phyloP scores from a whole-genome alignment of 2,113 vertebrate genomes.

The Apistogramma diplotaenia region DNA sequence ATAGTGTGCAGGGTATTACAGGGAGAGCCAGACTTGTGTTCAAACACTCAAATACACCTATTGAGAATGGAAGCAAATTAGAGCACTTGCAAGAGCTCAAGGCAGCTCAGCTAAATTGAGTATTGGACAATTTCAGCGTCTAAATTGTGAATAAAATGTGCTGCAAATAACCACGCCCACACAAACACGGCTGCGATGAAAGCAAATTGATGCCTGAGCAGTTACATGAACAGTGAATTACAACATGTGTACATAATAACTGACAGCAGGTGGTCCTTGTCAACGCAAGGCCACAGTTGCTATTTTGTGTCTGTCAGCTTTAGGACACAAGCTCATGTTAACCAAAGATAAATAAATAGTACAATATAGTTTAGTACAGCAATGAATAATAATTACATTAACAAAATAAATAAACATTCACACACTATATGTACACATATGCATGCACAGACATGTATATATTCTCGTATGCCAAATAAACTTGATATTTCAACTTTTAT shows the following conservation, averaged over 20 bases:
- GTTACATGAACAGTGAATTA: slow-evolving; percentile 14
- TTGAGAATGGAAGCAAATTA: slow-evolving; percentile 60
- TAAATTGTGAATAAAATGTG: slow-evolving; percentile 19
- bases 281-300: background rate
- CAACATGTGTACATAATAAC: background rate
- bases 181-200: background rate
- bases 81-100: slow-evolving; percentile 29
- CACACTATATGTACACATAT: background rate
- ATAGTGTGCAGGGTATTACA: slow-evolving; percentile 27
- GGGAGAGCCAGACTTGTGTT: slow-evolving; percentile 32
- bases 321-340: background rate
- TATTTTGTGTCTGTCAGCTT: slow-evolving; percentile 20
- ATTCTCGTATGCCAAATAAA: background rate
- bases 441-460: background rate
- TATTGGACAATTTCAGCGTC: slow-evolving; percentile 17
- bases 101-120: slow-evolving; percentile 37
- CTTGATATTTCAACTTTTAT: background rate
- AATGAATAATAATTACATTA: background rate
- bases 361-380: background rate
- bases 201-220: slow-evolving; percentile 13
- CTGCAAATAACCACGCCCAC: background rate
- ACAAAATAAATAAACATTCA: background rate
- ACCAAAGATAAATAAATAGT: background rate
- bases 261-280: slow-evolving; percentile 1
- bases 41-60: slow-evolving; percentile 52